phyloP scores from a whole-genome alignment of 2,888 invertebrate genomes.

The Dolichopus griseipennis region DNA sequence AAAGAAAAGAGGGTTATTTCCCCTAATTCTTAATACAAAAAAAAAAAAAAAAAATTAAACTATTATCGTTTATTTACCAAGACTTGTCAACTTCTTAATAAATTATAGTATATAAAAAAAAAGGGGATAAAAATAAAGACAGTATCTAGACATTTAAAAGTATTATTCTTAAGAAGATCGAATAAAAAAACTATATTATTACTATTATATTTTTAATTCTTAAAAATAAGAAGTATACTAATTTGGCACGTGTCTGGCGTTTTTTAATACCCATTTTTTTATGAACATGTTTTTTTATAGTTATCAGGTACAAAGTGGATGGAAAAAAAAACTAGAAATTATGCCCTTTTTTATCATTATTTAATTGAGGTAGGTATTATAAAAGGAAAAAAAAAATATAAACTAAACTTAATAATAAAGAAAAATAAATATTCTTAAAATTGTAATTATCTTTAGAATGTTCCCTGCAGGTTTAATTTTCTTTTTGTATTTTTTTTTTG shows the following conservation, averaged over 20 bases:
- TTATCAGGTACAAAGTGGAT: neutral
- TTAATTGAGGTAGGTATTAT: neutral
- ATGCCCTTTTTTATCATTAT: neutral
- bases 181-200: neutral
- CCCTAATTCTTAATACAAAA: neutral
- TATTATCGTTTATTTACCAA: neutral
- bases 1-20: no score
- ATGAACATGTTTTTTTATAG: neutral
- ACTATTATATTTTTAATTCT: no score
- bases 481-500: no score
- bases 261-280: neutral
- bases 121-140: neutral
- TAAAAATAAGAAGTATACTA: neutral
- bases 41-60: neutral
- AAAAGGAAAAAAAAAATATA: no score
- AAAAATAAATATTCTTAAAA: neutral
- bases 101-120: neutral
- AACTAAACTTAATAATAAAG: neutral
- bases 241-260: neutral
- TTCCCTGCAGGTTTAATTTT: neutral
- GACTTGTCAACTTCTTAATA: conserved; percentile 3
- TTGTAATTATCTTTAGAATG: neutral
- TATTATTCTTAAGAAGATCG: neutral
- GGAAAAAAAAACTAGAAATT: neutral
- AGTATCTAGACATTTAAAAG: neutral